Percentiles rank a stretch among this genome's conserved stretches.
phyloP scores from a whole-genome alignment of 1,140 invertebrate genomes.

The Sminthurides bifidus region DNA sequence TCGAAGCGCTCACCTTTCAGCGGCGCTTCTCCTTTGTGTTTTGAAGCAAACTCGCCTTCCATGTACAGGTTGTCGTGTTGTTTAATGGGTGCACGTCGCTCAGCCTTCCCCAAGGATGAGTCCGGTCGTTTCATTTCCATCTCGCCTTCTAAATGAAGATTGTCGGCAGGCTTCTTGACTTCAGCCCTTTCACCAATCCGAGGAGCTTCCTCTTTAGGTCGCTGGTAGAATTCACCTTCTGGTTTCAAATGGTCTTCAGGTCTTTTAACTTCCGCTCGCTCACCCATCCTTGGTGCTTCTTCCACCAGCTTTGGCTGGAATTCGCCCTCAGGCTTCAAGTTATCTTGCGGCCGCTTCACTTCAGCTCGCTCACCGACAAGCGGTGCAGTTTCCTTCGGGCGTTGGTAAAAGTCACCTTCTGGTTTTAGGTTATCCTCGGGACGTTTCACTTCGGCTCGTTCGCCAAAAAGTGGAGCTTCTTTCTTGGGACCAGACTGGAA shows the following conservation, averaged over 20 bases:
- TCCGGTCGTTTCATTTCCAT: not conserved
- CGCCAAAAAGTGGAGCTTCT: conserved; percentile 32
- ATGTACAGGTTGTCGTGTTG: conserved; percentile 43
- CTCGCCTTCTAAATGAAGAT: conserved; percentile 12
- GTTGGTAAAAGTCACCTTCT: conserved; percentile 44
- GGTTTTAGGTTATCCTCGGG: conserved; percentile 49
- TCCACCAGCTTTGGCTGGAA: conserved; percentile 36
- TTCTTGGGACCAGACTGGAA: conserved; percentile 35
- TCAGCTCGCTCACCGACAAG: conserved; percentile 9
- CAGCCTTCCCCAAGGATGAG: conserved; percentile 37
- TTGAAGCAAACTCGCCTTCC: conserved; percentile 43
- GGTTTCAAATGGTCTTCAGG: conserved; percentile 41
- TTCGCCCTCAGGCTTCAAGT: conserved; percentile 38
- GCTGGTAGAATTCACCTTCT: conserved; percentile 43
- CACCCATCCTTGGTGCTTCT: conserved; percentile 37
- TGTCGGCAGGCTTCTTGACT: not conserved
- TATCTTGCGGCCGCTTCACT: conserved; percentile 6
- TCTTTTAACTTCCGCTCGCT: conserved; percentile 44
- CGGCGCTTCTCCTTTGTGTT: not conserved
- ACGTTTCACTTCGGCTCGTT: conserved; percentile 43
- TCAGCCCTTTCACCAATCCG: conserved; percentile 49
- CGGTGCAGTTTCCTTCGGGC: conserved; percentile 1
- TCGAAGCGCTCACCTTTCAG: conserved; percentile 10
- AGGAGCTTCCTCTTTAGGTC: conserved; percentile 45
- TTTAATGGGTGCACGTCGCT: conserved; percentile 45